These are phyloP conservation scores for Agelas oroides DNA, from an alignment of 37 sponge, comb jelly and placozoan species.

Conservation along the genomic window DNA sequence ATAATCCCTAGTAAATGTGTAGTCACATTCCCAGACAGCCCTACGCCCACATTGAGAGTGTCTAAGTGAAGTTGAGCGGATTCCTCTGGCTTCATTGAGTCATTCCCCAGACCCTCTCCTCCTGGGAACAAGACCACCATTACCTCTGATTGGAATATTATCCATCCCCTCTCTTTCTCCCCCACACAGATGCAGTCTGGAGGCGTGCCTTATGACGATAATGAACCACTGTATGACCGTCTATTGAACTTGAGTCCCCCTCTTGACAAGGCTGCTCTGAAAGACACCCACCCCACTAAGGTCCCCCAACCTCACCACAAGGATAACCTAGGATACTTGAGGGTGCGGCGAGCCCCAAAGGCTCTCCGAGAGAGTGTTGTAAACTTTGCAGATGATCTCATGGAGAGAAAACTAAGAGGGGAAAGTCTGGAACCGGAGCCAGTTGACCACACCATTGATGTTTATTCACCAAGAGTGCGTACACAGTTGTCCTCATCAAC, in stretches of 20 bases:
- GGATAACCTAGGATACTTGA: background rate
- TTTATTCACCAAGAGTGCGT: constrained; percentile 6
- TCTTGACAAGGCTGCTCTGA: background rate
- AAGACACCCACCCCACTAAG: background rate
- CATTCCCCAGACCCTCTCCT: no score
- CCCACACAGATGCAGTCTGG: constrained; percentile 6
- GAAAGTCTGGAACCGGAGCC: constrained; percentile 10
- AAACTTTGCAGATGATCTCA: constrained; percentile 39
- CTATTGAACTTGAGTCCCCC: background rate
- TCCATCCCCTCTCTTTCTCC: background rate
- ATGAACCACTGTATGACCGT: constrained; percentile 54
- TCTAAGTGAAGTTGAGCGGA: no score
- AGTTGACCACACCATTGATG: constrained; percentile 31
- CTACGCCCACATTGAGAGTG: no score
- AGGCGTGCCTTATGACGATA: constrained; percentile 19
- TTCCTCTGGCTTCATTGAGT: no score
- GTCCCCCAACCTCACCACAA: background rate
- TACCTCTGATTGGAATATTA: no score
- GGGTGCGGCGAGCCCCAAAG: constrained; percentile 2
- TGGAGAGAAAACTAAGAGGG: constrained; percentile 6
- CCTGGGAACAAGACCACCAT: no score
- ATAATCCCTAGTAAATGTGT: no score
- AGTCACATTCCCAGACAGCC: no score
- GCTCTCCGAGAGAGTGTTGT: constrained; percentile 44
- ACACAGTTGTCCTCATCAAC: constrained; percentile 20